phyloP scores from a whole-genome alignment of 2,113 vertebrate species.

The Rhagologus leucostigma region DNA sequence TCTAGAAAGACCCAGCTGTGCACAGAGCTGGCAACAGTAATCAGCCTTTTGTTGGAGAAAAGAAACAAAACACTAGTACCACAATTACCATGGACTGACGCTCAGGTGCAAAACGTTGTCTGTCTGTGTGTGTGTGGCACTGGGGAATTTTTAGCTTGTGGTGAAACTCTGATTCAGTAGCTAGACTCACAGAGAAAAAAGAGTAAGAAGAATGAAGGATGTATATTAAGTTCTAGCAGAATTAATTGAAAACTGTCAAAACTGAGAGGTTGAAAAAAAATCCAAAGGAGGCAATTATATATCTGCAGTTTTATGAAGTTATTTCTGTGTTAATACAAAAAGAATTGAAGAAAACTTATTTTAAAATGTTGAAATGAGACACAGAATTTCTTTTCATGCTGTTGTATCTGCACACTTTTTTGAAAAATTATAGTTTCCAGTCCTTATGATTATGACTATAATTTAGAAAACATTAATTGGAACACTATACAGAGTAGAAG shows the following conservation, averaged over 20 bases:
- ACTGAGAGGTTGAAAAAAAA: background rate
- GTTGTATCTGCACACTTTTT: background rate
- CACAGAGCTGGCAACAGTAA: background rate
- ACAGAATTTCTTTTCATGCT: background rate
- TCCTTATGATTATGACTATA: background rate
- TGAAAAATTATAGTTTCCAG: background rate
- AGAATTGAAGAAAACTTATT: background rate
- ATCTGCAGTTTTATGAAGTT: background rate
- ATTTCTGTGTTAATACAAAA: background rate
- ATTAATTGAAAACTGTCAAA: background rate
- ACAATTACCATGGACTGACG: background rate
- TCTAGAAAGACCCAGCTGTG: background rate
- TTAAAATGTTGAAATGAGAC: background rate
- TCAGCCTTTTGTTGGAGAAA: background rate
- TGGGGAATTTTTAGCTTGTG: background rate
- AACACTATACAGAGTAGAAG: background rate
- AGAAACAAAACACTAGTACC: background rate
- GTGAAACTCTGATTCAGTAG: background rate
- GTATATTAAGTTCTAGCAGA: background rate
- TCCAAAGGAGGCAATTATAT: background rate
- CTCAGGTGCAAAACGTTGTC: background rate
- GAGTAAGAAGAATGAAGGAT: background rate
- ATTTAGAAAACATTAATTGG: constrained; percentile 41
- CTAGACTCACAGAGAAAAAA: background rate
- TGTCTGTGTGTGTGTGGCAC: background rate